These are phyloP conservation scores for Drosophila borborema DNA, from an alignment of 2,888 invertebrate species.

Conservation along the genomic window DNA sequence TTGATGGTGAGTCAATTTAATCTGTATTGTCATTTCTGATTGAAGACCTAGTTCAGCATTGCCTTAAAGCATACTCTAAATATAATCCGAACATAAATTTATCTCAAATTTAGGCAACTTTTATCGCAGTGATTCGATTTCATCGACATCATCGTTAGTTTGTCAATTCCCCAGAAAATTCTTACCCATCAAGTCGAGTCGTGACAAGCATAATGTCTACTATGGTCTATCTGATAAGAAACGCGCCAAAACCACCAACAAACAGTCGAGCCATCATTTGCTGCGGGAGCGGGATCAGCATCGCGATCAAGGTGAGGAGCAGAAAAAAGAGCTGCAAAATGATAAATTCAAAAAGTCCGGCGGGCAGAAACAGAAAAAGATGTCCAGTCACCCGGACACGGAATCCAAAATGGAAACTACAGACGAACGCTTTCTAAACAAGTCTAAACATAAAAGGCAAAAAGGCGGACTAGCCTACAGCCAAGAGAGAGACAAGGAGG, in stretches of 20 bases:
- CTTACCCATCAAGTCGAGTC: conserved; percentile 39
- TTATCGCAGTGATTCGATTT: conserved; percentile 22
- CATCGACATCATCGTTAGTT: conserved; percentile 73
- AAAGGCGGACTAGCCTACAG: conserved; percentile 22
- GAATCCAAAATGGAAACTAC: neutral
- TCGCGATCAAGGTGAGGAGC: neutral
- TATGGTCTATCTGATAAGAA: conserved; percentile 40
- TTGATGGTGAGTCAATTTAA: conserved; percentile 14
- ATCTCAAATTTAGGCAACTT: neutral
- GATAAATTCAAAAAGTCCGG: neutral
- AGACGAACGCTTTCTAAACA: conserved; percentile 6
- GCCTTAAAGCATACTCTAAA: neutral
- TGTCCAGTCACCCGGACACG: conserved; percentile 21
- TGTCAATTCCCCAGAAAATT: conserved; percentile 67
- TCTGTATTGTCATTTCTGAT: neutral
- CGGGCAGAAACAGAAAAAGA: neutral
- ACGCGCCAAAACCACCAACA: conserved; percentile 3
- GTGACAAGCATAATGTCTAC: conserved; percentile 27
- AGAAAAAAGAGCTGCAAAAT: neutral
- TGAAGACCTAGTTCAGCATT: neutral
- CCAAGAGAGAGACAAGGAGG: conserved; percentile 1
- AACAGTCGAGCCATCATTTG: conserved; percentile 37
- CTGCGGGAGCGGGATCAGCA: neutral
- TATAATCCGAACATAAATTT: neutral
- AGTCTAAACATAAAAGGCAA: conserved; percentile 25